Conservation (phyloP, 2,888 invertebrate genomes). For the Candidula unifasciata region DNA sequence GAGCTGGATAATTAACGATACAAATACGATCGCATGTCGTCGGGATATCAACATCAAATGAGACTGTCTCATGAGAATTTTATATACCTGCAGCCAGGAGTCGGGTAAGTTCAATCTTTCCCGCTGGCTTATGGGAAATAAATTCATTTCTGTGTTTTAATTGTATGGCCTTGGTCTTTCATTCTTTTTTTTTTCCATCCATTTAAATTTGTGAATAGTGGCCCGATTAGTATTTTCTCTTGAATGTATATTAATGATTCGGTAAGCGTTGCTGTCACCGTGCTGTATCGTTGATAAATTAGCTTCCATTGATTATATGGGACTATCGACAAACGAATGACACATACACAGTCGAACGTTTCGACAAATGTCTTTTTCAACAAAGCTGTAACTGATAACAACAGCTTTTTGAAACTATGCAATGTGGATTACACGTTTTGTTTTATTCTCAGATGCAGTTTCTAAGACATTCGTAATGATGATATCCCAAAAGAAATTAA, state of each 20-base stretch:
- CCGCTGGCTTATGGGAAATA: neutral
- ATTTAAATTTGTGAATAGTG: neutral
- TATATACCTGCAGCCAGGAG: neutral
- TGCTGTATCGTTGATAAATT: too few species aligned
- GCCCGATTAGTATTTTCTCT: neutral
- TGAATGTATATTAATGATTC: neutral
- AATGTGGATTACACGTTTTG: too few species aligned
- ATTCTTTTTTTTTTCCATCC: neutral
- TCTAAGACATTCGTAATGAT: too few species aligned
- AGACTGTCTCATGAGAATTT: slow-evolving; percentile 8
- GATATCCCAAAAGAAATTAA: too few species aligned
- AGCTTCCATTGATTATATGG: too few species aligned
- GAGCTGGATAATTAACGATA: neutral
- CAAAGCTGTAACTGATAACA: too few species aligned
- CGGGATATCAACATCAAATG: neutral
- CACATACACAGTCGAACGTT: too few species aligned
- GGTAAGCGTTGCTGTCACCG: neutral
- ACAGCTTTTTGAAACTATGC: too few species aligned
- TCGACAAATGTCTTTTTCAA: too few species aligned
- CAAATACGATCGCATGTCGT: neutral
- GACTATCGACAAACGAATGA: too few species aligned
- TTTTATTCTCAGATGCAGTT: too few species aligned
- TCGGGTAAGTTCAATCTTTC: too few species aligned
- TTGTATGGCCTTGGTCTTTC: neutral
- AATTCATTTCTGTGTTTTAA: neutral